These are phyloP conservation scores for Silurus asotus DNA, from an alignment of 2,113 vertebrate species.

Conservation along the genomic window DNA sequence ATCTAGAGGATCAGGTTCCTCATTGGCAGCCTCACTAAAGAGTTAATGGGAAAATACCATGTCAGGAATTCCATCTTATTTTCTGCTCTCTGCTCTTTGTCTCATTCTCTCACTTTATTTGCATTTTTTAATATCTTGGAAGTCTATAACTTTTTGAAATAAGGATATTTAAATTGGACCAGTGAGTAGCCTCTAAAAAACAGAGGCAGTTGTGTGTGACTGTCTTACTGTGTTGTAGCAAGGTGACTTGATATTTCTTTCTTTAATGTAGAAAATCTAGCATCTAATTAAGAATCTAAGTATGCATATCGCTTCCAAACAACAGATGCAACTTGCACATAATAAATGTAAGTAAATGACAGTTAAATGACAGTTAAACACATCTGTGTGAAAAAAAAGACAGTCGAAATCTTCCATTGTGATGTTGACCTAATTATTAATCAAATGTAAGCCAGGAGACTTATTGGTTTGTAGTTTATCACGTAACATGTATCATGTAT, in stretches of 20 bases:
- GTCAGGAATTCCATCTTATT: conserved; percentile 28
- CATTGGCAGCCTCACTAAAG: background rate
- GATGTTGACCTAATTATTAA: too few species aligned
- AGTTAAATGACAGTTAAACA: background rate
- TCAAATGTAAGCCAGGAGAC: background rate
- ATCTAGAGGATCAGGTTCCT: conserved; percentile 37
- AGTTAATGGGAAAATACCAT: conserved; percentile 46
- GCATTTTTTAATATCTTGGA: conserved; percentile 1
- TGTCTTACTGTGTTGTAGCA: conserved; percentile 25
- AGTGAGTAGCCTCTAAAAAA: background rate
- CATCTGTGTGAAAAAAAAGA: background rate
- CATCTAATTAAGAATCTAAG: background rate
- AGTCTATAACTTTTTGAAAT: background rate
- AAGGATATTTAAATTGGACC: conserved; percentile 7
- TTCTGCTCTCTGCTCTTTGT: background rate
- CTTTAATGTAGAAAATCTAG: background rate
- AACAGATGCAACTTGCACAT: background rate
- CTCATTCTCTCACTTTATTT: background rate
- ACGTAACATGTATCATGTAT: background rate
- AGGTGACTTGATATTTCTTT: background rate
- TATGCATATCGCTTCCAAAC: background rate
- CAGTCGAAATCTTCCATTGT: too few species aligned
- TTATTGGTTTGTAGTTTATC: background rate
- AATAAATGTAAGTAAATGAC: background rate
- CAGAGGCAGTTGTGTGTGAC: background rate